phyloP scores from a whole-genome alignment of 2,888 invertebrate genomes.

The Drosophila mayaguana region DNA sequence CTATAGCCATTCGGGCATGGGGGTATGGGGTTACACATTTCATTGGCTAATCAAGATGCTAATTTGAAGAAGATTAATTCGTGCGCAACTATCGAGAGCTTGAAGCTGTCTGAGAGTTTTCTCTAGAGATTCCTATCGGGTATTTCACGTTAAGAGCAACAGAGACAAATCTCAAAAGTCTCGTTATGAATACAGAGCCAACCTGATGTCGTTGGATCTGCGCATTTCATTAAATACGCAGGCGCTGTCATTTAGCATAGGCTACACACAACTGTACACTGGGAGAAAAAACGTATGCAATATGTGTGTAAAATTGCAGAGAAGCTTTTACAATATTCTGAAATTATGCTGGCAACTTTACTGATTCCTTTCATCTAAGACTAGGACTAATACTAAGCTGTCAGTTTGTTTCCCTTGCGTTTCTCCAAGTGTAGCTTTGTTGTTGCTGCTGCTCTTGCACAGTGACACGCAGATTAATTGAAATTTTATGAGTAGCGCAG shows the following conservation, averaged over 20 bases:
- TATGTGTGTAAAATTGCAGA: neutral
- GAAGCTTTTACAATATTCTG: no score
- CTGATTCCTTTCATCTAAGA: neutral
- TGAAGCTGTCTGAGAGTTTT: slow-evolving; percentile 22
- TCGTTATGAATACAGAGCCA: slow-evolving; percentile 57
- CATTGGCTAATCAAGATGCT: slow-evolving; percentile 82
- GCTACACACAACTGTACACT: slow-evolving; percentile 7
- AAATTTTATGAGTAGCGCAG: slow-evolving; percentile 81
- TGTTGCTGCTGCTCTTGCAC: slow-evolving; percentile 27
- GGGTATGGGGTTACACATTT: slow-evolving; percentile 71
- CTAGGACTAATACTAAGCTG: neutral
- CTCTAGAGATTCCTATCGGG: slow-evolving; percentile 59
- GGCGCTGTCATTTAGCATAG: slow-evolving; percentile 31
- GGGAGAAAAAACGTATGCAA: neutral
- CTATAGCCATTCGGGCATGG: slow-evolving; percentile 29
- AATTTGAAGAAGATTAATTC: slow-evolving; percentile 82
- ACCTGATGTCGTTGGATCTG: slow-evolving; percentile 44
- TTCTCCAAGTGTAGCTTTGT: slow-evolving; percentile 3
- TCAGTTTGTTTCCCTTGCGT: no score
- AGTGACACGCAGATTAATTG: slow-evolving; percentile 79
- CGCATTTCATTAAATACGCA: slow-evolving; percentile 69
- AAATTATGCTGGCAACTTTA: neutral
- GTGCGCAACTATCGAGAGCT: slow-evolving; percentile 61
- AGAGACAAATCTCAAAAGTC: slow-evolving; percentile 52
- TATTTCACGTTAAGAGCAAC: slow-evolving; percentile 37